A percentile compares a stretch with the other conserved stretches of the same genome.
These are phyloP conservation scores for Amazona vittata DNA, from an alignment of 2,113 vertebrate species.

Conservation along the genomic window DNA sequence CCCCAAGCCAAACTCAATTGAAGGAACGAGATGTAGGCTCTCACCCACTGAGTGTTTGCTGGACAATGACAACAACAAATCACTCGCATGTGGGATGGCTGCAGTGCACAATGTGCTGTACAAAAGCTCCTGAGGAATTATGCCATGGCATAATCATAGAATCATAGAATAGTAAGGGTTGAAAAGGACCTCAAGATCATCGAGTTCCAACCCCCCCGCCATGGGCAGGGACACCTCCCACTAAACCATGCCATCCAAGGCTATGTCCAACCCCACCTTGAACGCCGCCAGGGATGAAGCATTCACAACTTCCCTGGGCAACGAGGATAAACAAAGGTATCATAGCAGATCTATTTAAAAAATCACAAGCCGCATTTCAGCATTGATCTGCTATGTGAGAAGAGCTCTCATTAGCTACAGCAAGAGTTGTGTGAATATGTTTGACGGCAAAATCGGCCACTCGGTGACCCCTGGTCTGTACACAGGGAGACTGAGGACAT, in stretches of 20 bases:
- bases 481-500: neutral
- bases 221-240: too few species aligned
- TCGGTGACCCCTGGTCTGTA: neutral
- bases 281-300: too few species aligned
- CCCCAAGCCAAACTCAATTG: neutral
- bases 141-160: neutral
- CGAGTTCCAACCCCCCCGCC: too few species aligned
- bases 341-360: neutral
- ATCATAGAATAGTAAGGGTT: too few species aligned
- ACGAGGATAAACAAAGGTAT: neutral
- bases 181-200: too few species aligned
- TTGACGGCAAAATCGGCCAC: neutral
- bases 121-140: neutral
- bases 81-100: accelerated
- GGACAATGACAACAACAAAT: neutral
- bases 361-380: neutral
- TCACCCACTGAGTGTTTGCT: neutral
- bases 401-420: neutral
- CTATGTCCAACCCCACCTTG: too few species aligned
- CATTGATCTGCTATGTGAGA: neutral
- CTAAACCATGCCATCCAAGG: too few species aligned
- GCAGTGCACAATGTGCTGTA: neutral
- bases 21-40: neutral
- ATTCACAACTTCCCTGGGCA: too few species aligned
- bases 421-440: neutral